Evolutionary conservation across 2,797 vertebrate genomes (phyloP).

Genomic region (Poeciliopsis presidionis): DNA sequence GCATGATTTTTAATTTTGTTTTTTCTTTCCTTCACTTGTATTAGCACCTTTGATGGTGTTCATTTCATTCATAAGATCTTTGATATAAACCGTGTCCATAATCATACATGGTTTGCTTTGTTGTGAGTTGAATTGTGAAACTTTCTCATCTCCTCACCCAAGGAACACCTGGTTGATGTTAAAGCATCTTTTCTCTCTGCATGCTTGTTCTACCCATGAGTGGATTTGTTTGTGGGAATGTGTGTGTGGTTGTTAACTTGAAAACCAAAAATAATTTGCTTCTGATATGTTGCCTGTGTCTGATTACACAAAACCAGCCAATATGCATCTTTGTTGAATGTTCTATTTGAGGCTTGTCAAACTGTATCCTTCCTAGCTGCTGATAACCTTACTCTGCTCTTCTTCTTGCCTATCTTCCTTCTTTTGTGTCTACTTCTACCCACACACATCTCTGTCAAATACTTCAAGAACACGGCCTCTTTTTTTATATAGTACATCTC

Average conservation of each 20-base stretch:
- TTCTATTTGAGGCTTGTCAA: constrained; percentile 49
- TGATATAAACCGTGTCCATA: constrained; percentile 39
- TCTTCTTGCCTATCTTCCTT: constrained; percentile 20
- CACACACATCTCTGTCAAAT: constrained; percentile 20
- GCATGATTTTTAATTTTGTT: constrained; percentile 35
- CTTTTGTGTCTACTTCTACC: constrained; percentile 20
- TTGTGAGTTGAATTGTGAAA: constrained; percentile 45
- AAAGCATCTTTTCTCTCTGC: constrained; percentile 59
- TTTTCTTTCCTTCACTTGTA: constrained; percentile 26
- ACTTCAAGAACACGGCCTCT: constrained; percentile 3
- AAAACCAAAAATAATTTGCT: constrained; percentile 25
- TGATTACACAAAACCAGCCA: constrained; percentile 49
- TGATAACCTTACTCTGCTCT: constrained; percentile 45
- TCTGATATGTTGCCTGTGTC: constrained; percentile 65
- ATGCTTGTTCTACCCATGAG: constrained; percentile 60
- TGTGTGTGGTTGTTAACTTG: constrained; percentile 41
- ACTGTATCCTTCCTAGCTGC: constrained; percentile 23
- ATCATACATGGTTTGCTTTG: constrained; percentile 41
- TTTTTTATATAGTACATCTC: not conserved
- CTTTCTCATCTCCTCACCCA: constrained; percentile 43
- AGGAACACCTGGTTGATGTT: constrained; percentile 37
- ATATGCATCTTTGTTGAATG: constrained; percentile 71
- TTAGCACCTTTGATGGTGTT: constrained; percentile 38
- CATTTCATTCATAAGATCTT: constrained; percentile 28
- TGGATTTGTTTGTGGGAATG: constrained; percentile 37